Evolutionary conservation across 2,797 vertebrate genomes (phyloP).

Genomic region (Salarias fasciatus): DNA sequence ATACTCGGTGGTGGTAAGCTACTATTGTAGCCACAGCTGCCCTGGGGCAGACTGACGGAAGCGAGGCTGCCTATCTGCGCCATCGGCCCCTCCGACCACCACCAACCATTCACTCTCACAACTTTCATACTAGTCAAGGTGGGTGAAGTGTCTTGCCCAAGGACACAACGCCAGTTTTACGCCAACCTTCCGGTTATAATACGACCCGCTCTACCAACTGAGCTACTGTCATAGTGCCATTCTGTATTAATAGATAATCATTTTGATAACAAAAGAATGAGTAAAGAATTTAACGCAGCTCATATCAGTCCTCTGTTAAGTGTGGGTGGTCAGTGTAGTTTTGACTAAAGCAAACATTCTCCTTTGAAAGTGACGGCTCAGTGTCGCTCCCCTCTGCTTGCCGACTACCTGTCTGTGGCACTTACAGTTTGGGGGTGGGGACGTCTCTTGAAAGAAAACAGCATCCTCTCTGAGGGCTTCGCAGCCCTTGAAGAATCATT

Average conservation of each 20-base stretch:
- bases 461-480: constrained; percentile 52
- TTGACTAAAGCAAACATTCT: constrained; percentile 38
- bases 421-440: constrained; percentile 45
- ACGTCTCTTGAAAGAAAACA: constrained; percentile 58
- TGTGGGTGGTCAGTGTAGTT: constrained; percentile 35
- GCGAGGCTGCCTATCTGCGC: too few species aligned
- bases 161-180: too few species aligned
- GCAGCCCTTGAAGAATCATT: constrained; percentile 64
- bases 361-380: constrained; percentile 56
- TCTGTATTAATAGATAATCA: constrained; percentile 7
- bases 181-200: too few species aligned
- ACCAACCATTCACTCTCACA: too few species aligned
- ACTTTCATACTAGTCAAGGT: too few species aligned
- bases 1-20: too few species aligned
- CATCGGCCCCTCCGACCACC: too few species aligned
- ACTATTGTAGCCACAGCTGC: too few species aligned
- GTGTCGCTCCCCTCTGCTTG: constrained; percentile 37
- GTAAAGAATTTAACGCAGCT: constrained; percentile 1
- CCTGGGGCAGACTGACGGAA: too few species aligned
- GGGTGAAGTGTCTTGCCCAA: too few species aligned
- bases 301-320: constrained; percentile 9
- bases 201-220: too few species aligned
- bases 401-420: constrained; percentile 48
- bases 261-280: constrained; percentile 7
- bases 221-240: constrained; percentile 17